Base-by-base conservation (phyloP, 2,888 invertebrate species). In the Smittia sp. region DNA sequence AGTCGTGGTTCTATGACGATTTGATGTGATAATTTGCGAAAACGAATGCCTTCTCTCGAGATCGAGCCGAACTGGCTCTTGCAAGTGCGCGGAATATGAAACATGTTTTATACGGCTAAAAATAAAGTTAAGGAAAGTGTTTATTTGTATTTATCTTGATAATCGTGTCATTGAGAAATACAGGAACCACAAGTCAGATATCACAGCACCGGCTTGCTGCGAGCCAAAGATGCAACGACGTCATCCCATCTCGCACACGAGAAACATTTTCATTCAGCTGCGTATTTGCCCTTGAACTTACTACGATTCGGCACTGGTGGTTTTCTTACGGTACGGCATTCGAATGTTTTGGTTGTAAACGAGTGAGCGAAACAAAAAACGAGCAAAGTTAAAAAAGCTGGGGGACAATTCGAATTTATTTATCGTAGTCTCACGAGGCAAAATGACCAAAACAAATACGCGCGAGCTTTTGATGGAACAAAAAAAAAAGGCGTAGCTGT, bases 371-470 rank as follows among this genome's bases (percentile, higher is more conserved):
- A 6, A 32, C 9, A 9, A n/a, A n/a, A 32, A 32, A 9, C 32
- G 32, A 32, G 32, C 9, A 32, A 9, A 46, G 46, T 13, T 2
- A 11, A 46, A 46, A 46, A 46, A 58, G 22, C 25, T 22, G 22
- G 62, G 54, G 72, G 72, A 72, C 72, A 72, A 72, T 62, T 39
- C 62, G 62, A 72, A 72, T 72, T 32, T 39, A 72, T 72, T 72
- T 72, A 72, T 72, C 72, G 72, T 72, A 72, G 72, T 72, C 72
- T 62, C 62, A 13, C 15, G 46, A 11, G 22, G 22, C 18, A 46
- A 46, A 46, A 46, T 15, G n/a, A 46, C 46, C 13, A 46, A 46
- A 32, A 32, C 32, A 32, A 32, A 32, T 32, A 32, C 32, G 32
- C 3, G 9, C 9, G 32, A 32, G 32, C 32, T 32, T 32, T 32